Conservation (phyloP, 2,113 vertebrate species). For the Neogobius melanostomus region DNA sequence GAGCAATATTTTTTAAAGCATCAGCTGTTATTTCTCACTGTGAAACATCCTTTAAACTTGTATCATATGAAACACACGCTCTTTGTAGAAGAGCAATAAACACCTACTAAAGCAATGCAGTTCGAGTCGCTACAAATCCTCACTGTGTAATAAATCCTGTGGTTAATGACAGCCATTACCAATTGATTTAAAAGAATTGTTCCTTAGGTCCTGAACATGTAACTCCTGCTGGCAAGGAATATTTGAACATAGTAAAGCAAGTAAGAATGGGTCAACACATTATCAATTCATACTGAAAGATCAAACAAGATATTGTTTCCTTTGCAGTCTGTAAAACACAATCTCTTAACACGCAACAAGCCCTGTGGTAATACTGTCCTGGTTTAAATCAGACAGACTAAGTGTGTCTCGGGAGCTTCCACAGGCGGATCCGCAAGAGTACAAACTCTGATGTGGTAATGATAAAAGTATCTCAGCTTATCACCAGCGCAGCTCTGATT, state of each 20-base stretch:
- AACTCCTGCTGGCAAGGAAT: conserved; percentile 7
- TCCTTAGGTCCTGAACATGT: conserved; percentile 9
- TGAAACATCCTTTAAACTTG: conserved; percentile 28
- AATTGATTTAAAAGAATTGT: conserved; percentile 39
- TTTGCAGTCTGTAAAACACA: conserved; percentile 33
- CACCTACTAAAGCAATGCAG: conserved; percentile 38
- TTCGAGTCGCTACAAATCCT: conserved; percentile 56
- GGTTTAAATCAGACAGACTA: conserved; percentile 22
- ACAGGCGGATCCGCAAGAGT: conserved; percentile 38
- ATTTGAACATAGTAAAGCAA: not conserved
- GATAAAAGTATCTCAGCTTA: conserved; percentile 44
- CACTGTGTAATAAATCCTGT: conserved; percentile 32
- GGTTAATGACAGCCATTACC: conserved; percentile 49
- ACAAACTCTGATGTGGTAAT: conserved; percentile 16
- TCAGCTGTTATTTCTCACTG: conserved; percentile 15
- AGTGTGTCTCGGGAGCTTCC: conserved; percentile 7
- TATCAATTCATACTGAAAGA: conserved; percentile 30
- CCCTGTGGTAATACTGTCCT: not conserved
- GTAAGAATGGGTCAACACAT: conserved; percentile 6
- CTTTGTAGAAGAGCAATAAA: conserved; percentile 55
- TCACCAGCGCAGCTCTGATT: conserved; percentile 26
- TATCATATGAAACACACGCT: conserved; percentile 41
- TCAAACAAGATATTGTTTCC: conserved; percentile 45
- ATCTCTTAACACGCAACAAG: conserved; percentile 63
- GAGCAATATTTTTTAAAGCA: conserved; percentile 29